Base-by-base conservation (phyloP, 2,888 invertebrate genomes). In the Oscheius myriophilus region DNA sequence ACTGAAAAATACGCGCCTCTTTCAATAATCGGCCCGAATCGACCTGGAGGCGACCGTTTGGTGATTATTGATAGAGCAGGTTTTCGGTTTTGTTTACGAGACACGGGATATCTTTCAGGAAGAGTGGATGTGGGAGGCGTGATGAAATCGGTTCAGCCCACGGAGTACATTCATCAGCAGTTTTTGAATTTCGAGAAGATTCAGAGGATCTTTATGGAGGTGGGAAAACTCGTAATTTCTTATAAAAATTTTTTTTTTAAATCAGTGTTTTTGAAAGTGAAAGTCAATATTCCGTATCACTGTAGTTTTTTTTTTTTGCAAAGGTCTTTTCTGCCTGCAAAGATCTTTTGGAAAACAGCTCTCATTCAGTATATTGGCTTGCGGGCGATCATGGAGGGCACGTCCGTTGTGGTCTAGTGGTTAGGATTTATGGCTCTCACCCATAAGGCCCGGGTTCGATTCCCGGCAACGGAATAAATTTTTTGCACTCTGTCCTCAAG, bases 101-200 rank as follows among this genome's bases (percentile, higher is more conserved):
- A 6, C 33, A 33, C 3, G n/a, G 11, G 43, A 6, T 49, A 26
- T 42, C 23, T 61, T 49, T 26, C 11, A 66, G 78, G 76, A 42
- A 69, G 69, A 69, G 72, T 75, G 23, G 79, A 79, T 64, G 71
- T 79, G 14, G 63, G 57, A 7, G 79, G 79, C 45, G 67, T 79
- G 49, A 71, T 79, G 79, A 79, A 76, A 64, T 68, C 74, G 7
- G 78, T 80, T 12, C 80, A 80, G 53, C 80, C 80, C n/a, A 77
- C 80, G 25, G 75, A 80, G 68, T 80, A 78, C 52, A 54, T 80
- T 14, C 80, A 80, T 61, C 72, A 75, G 42, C 76, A 76, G 73
- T 80, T 73, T 67, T 49, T 76, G 6, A 49, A 59, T 14, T 75
- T 79, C 25, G 79, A 79, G 43, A 70, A 75, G 52, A 68, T 79